Evolutionary conservation across 30 jellyfish, hydroid and myxozoan genomes (phyloP), one percentile per base, ranked within the genome.

Genomic region (Thelohanellus kitauei): DNA sequence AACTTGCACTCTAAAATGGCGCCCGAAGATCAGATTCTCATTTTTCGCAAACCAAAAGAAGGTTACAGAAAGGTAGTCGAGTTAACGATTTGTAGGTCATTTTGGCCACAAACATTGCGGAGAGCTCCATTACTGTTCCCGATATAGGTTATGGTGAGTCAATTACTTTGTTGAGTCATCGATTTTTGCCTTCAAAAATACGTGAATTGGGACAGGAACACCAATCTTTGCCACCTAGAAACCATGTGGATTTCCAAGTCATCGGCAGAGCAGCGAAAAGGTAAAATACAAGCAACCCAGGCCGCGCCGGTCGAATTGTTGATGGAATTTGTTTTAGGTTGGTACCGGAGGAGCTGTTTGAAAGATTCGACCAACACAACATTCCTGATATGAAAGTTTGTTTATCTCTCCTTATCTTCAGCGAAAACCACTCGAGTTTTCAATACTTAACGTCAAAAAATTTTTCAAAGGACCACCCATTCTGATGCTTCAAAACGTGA

Each of bases 231-330:
- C 20, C 54, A 84, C 15, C 60, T 80, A 37, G 44, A 64, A 10
- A 18, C 65, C 31, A 32, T 34, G 22, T 80, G 98, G 98, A 86
- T 88, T 1, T 56, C 98, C 20, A 50, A 65, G 27, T 63, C 98
- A n/a, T 80, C 98, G 17, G 34, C 59, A 40, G 55, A 68, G 14
- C 98, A 80, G 37, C 46, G 98, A 25, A 57, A 51, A 52, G 90
- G 90, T 68, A 31, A 10, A 11, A 5, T 35, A 17, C 14, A 5
- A 27, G 35, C n/a, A 27, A 4, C 11, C 11, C 23, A 68, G 98
- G 98, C 1, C 75, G 98, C 21, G 98, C 98, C 52, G 98, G 98
- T 17, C 67, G 98, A 33, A 89, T 80, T 5, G 53, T 85, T 19
- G 67, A 50, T 35, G 98, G 98, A 3, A 49, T 51, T 23, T 80